phyloP scores from a whole-genome alignment of 2,113 vertebrate species.

The Paratilapia polleni region DNA sequence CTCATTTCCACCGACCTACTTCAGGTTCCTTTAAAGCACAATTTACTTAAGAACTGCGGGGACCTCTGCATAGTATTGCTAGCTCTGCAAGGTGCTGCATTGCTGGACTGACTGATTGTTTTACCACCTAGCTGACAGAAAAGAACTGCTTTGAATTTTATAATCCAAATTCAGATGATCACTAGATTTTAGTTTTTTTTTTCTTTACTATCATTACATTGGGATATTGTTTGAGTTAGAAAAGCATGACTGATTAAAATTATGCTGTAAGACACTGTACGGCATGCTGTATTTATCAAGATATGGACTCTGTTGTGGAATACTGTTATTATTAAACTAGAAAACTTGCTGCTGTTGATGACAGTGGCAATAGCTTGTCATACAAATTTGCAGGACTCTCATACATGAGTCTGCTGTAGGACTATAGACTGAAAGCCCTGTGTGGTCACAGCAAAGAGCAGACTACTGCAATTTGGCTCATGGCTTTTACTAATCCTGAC shows the following conservation, averaged over 20 bases:
- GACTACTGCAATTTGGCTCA: constrained; percentile 43
- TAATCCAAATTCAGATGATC: not conserved
- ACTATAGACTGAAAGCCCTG: constrained; percentile 28
- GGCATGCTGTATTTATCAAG: not conserved
- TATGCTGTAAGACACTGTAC: not conserved
- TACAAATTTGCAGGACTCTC: not conserved
- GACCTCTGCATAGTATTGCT: not conserved
- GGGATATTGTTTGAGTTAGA: not conserved
- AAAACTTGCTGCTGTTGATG: not conserved
- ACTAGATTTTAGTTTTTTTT: not conserved
- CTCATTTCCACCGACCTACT: constrained; percentile 56
- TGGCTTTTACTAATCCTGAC: constrained; percentile 58
- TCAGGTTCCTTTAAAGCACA: constrained; percentile 50
- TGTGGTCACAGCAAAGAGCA: constrained; percentile 51
- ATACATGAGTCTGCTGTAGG: constrained; percentile 16
- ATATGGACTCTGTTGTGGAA: not conserved
- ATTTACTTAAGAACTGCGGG: constrained; percentile 26
- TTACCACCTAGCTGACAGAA: not conserved
- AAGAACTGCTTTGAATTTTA: not conserved
- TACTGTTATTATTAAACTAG: not conserved
- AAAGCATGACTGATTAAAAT: not conserved
- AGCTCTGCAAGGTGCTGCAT: not conserved
- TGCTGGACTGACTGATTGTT: not conserved
- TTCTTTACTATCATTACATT: not conserved
- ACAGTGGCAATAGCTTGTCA: not conserved